A percentile compares a stretch with the other conserved stretches of the same genome.
phyloP scores from a whole-genome alignment of 1,140 invertebrate species.

The Sesamia nonagrioides region DNA sequence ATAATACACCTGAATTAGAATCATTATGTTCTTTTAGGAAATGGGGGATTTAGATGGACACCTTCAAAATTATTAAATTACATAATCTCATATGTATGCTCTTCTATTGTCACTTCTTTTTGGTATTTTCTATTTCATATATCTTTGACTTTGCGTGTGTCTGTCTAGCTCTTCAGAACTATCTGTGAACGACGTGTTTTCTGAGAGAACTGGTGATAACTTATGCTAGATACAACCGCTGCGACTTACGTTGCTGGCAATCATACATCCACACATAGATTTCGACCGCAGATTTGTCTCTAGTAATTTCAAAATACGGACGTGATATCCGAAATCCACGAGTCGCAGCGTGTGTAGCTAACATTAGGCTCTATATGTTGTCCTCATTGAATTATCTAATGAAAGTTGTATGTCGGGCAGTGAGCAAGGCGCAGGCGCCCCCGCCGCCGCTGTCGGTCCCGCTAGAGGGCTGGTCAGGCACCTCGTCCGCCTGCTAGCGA shows the following conservation, averaged over 20 bases:
- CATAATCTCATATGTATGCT: too few relatives aligned
- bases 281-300: too few relatives aligned
- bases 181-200: conserved; percentile 20
- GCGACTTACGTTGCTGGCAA: too few relatives aligned
- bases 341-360: too few relatives aligned
- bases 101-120: not conserved
- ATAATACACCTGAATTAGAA: conserved; percentile 34
- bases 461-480: conserved; percentile 77
- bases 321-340: too few relatives aligned
- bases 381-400: conserved; percentile 7
- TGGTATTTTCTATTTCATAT: not conserved
- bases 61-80: not conserved
- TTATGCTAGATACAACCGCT: not conserved
- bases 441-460: conserved; percentile 76
- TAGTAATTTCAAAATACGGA: too few relatives aligned
- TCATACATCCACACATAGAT: too few relatives aligned
- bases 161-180: not conserved
- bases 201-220: not conserved
- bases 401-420: conserved; percentile 53
- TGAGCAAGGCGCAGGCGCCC: conserved; percentile 78
- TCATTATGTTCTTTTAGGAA: not conserved
- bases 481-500: conserved; percentile 82
- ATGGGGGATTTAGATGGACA: not conserved
- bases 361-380: not conserved
- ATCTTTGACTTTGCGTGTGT: not conserved